Conservation (phyloP, 2,888 invertebrate species). For the Empis livida region DNA sequence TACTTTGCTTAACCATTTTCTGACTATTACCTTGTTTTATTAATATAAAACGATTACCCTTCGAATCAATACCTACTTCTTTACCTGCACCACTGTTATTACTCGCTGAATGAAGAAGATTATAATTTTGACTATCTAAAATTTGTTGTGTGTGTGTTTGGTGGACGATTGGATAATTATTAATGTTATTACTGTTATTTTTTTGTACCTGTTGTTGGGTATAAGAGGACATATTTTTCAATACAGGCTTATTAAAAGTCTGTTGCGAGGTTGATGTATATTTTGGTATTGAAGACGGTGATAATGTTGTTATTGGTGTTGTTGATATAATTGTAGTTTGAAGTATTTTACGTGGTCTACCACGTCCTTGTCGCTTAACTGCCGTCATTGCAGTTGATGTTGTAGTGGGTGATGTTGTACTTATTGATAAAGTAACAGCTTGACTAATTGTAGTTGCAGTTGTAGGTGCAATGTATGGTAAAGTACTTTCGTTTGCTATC, state of each 20-base stretch:
- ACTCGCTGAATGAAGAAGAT: no score
- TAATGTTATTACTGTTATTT: no score
- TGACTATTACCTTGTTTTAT: neutral
- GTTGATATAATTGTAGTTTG: neutral
- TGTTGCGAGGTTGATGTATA: neutral
- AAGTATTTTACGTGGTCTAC: neutral
- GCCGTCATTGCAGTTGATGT: neutral
- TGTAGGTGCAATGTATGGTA: slow-evolving; percentile 8
- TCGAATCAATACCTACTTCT: neutral
- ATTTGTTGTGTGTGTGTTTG: no score
- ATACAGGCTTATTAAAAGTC: no score
- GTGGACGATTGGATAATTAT: no score
- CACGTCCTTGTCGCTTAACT: neutral
- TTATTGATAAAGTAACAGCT: neutral
- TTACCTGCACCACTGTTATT: no score
- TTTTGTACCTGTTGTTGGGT: no score
- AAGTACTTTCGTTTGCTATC: slow-evolving; percentile 46
- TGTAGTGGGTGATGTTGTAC: slow-evolving; percentile 3
- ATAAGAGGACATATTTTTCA: no score
- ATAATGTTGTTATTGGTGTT: neutral
- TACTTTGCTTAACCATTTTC: neutral
- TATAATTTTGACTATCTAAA: no score
- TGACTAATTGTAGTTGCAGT: slow-evolving; percentile 9
- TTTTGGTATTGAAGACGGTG: neutral
- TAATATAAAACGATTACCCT: neutral